These are phyloP conservation scores for Tricholaema leucomelas DNA, from an alignment of 2,113 vertebrate genomes.

Conservation along the genomic window DNA sequence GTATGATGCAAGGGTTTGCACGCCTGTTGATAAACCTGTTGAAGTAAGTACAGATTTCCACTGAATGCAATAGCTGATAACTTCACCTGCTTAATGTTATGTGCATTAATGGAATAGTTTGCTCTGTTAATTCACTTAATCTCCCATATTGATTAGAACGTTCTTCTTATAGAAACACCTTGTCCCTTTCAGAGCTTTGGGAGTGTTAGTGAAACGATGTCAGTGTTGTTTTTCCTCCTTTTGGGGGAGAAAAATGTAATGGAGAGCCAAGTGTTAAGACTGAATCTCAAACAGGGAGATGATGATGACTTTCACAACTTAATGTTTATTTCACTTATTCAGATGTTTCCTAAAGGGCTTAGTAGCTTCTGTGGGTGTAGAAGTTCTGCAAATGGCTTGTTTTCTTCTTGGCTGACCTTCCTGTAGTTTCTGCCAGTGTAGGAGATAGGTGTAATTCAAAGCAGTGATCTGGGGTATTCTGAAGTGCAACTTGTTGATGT, in stretches of 20 bases:
- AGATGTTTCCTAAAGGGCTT: background rate
- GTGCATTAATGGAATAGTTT: background rate
- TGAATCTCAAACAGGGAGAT: background rate
- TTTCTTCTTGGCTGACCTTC: background rate
- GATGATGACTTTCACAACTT: background rate
- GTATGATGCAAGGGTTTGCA: constrained; percentile 97
- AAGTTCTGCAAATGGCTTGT: background rate
- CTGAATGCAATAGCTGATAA: background rate
- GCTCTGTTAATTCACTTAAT: background rate
- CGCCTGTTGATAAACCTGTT: constrained; percentile 93
- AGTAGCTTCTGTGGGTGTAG: background rate
- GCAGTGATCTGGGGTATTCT: background rate
- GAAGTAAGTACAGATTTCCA: constrained; percentile 84
- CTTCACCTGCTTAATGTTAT: background rate
- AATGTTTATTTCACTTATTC: background rate
- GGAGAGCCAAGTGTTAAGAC: background rate
- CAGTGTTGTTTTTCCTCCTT: background rate
- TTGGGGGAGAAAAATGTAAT: background rate
- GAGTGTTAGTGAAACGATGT: background rate
- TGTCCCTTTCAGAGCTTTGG: background rate
- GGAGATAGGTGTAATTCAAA: background rate
- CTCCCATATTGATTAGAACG: background rate
- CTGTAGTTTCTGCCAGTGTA: background rate
- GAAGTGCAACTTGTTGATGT: accelerated
- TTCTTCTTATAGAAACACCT: background rate